Evolutionary conservation across 2,888 invertebrate genomes (phyloP), one percentile per base, ranked within the genome.

Genomic region (Meloe dianella): DNA sequence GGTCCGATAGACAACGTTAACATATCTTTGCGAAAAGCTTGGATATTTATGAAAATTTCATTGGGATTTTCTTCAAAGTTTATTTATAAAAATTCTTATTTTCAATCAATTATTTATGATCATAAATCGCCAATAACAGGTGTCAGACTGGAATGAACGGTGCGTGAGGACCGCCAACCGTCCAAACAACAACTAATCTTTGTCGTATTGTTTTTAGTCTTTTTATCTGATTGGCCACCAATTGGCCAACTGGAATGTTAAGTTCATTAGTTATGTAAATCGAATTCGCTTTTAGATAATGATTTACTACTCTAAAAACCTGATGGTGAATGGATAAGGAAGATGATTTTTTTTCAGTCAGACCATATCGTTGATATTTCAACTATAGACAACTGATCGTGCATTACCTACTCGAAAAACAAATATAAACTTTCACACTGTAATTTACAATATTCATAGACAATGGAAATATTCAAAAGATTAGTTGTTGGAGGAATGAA

Each of bases 201-300:
- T 56, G 54, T 62, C 47, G 62, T 63, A 65, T 68, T 68, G 65
- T 65, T 68, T 59, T 47, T 47, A 63, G 57, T 47, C n/a, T 64
- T 51, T 56, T 41, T 61, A 62, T 62, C 57, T 56, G 47, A 58
- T 61, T 64, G 64, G 59, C 57, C 61, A 59, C 62, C 65, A 64
- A 63, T 65, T 68, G 73, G 66, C 60, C 72, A 70, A 76, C 71
- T 75, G 74, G 76, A 74, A 72, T 65, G 72, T 73, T 76, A 74
- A 74, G 78, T 80, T 81, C 80, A 81, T 81, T 80, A 81, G 75
- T 73, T 81, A 81, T 81, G 81, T 78, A 80, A 81, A 81, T 81
- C 78, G 79, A 80, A 80, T 81, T 80, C 80, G 73, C 76, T 75
- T 77, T 75, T 79, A 79, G 78, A 79, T 79, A 79, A 80, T 80